Conservation (phyloP, 1,140 invertebrate species). For the Planococcus citri region DNA sequence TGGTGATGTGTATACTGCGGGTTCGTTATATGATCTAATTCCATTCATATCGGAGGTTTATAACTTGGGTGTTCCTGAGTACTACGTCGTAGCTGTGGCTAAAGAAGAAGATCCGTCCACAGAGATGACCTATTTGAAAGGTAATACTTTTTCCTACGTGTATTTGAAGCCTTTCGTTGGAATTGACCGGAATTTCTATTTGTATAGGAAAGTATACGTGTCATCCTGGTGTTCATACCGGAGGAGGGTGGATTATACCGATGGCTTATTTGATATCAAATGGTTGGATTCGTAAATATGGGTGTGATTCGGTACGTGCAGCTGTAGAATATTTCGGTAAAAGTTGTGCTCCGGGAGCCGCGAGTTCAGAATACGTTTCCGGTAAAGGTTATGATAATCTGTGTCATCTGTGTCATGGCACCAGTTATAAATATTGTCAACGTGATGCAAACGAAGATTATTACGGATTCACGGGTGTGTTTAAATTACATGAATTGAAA, state of each 20-base stretch:
- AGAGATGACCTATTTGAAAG: slow-evolving; percentile 75
- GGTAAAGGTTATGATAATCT: slow-evolving; percentile 75
- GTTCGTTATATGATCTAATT: slow-evolving; percentile 60
- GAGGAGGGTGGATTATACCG: slow-evolving; percentile 91
- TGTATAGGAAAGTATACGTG: slow-evolving; percentile 66
- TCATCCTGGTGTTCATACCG: slow-evolving; percentile 80
- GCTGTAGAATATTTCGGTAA: slow-evolving; percentile 87
- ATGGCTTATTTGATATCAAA: slow-evolving; percentile 86
- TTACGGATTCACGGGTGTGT: slow-evolving; percentile 62
- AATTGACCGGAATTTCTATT: slow-evolving; percentile 68
- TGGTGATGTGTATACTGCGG: slow-evolving; percentile 86
- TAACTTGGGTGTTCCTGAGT: slow-evolving; percentile 67
- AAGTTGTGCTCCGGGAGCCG: slow-evolving; percentile 77
- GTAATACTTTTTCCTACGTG: slow-evolving; percentile 67
- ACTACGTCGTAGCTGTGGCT: slow-evolving; percentile 88
- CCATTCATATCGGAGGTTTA: slow-evolving; percentile 85
- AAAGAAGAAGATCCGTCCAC: slow-evolving; percentile 76
- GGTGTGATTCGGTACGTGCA: slow-evolving; percentile 76
- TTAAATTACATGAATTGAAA: no score
- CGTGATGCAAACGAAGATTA: slow-evolving; percentile 78
- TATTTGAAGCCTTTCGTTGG: slow-evolving; percentile 84
- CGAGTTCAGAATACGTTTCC: slow-evolving; percentile 70
- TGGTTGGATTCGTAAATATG: slow-evolving; percentile 80
- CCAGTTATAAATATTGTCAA: slow-evolving; percentile 65
- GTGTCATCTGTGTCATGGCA: slow-evolving; percentile 86